Evolutionary conservation across 2,888 invertebrate species (phyloP).

Genomic region (Drosophila quinaria): DNA sequence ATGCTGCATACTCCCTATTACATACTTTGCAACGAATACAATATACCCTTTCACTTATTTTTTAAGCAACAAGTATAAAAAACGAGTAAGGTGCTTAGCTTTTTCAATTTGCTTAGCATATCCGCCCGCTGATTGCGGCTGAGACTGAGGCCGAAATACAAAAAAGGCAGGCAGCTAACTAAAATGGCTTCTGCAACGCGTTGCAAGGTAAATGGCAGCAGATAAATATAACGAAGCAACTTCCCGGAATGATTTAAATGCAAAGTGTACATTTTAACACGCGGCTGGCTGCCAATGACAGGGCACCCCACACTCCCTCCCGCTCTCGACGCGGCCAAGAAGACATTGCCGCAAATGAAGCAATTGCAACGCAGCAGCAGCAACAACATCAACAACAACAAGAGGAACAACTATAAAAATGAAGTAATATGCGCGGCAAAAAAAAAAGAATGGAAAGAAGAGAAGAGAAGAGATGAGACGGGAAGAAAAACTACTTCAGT

Average conservation of each 20-base stretch:
- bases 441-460: background rate
- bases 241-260: slow-evolving; percentile 81
- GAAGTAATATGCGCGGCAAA: slow-evolving; percentile 60
- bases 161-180: slow-evolving; percentile 1
- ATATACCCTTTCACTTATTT: no score
- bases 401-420: slow-evolving; percentile 59
- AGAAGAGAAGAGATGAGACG: slow-evolving; percentile 2
- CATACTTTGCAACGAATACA: no score
- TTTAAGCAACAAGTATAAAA: no score
- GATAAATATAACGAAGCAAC: slow-evolving; percentile 72
- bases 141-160: background rate
- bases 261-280: slow-evolving; percentile 79
- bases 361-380: slow-evolving; percentile 71
- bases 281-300: slow-evolving; percentile 61
- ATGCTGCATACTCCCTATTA: no score
- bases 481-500: slow-evolving; percentile 24
- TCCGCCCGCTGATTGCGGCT: slow-evolving; percentile 44
- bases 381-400: slow-evolving; percentile 31
- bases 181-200: slow-evolving; percentile 30
- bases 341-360: slow-evolving; percentile 77
- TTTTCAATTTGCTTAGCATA: slow-evolving; percentile 66
- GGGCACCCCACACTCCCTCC: slow-evolving; percentile 10
- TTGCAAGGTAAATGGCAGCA: slow-evolving; percentile 60
- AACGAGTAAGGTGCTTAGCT: slow-evolving; percentile 39
- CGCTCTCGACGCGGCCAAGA: slow-evolving; percentile 41